phyloP scores from a whole-genome alignment of 2,113 vertebrate species.

The Lycaon pictus region DNA sequence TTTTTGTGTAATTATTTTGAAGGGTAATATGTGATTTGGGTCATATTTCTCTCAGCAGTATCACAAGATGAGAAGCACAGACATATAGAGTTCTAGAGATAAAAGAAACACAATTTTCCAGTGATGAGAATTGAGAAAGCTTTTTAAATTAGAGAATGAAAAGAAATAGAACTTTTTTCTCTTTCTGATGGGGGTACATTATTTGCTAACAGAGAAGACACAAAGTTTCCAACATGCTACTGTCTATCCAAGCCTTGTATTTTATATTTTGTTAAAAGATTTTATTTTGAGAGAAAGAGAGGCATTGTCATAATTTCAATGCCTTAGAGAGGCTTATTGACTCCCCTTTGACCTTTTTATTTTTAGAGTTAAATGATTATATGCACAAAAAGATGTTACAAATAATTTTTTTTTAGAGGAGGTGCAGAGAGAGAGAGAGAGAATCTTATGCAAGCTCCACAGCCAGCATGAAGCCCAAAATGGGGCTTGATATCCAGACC shows the following conservation, averaged over 20 bases:
- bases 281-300: no score
- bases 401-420: no score
- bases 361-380: not conserved
- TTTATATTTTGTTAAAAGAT: not conserved
- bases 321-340: not conserved
- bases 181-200: not conserved
- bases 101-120: not conserved
- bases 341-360: not conserved
- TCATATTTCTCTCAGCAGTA: constrained; percentile 12
- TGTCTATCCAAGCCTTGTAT: not conserved
- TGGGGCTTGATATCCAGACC: not conserved
- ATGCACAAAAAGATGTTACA: no score
- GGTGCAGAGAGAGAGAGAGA: not conserved
- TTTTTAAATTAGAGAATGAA: not conserved
- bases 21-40: not conserved
- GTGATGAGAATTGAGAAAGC: not conserved
- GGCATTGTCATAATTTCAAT: not conserved
- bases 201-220: not conserved
- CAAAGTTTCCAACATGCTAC: not conserved
- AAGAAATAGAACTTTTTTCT: not conserved
- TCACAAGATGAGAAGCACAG: not conserved
- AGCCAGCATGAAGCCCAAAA: not conserved
- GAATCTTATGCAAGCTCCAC: not conserved
- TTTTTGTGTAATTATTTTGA: constrained; percentile 44
- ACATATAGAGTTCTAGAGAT: constrained; percentile 3